Base-by-base conservation (phyloP, 1,140 invertebrate species). In the Caenorhabditis tropicalis region DNA sequence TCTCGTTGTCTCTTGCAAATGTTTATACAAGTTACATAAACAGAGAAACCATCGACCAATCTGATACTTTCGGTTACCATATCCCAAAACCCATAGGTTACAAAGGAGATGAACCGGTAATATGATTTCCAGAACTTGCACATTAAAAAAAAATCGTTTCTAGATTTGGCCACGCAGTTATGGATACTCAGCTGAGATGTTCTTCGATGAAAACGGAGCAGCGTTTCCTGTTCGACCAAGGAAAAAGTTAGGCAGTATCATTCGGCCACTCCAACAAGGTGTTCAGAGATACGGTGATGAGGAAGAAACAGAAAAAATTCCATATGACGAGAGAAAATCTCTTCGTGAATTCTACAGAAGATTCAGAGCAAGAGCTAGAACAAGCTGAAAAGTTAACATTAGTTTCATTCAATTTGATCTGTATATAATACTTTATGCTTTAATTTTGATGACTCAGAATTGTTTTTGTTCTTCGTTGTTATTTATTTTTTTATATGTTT, bases 131-230 rank as follows among this genome's bases (percentile, higher is more conserved):
- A 0, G 9, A 65, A 16, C n/a, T 5, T 65, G 2, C 1, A 33
- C 33, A 33, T 3, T 19, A 16, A 19, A 46, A n/a, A 74, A 16
- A 19, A 19, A 9, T 39, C 31, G 6, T 0, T 53, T 85, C 48
- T 27, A 85, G 84, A 85, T 85, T 43, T 87, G 86, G 86, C 84
- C 86, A 21, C 74, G 86, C 56, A 87, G 81, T 80, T 87, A 87
- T 65, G 86, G 81, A 0, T 83, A 82, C n/a, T 84, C 86, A 12
- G 86, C 83, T 19, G 60, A 85, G 21, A 58, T 87, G 31, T 82
- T 85, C 81, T 87, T 87, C 31, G 86, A 87, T 51, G 86, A 87
- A 58, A 87, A 87, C 56, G 86, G 86, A 24, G 86, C 82, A 5
- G 83, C 86, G 4, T 87, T 79, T 43, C 86, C 86, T 33, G 70